Evolutionary conservation across 2,797 vertebrate genomes (phyloP).

Genomic region (Onychomys leucogaster): DNA sequence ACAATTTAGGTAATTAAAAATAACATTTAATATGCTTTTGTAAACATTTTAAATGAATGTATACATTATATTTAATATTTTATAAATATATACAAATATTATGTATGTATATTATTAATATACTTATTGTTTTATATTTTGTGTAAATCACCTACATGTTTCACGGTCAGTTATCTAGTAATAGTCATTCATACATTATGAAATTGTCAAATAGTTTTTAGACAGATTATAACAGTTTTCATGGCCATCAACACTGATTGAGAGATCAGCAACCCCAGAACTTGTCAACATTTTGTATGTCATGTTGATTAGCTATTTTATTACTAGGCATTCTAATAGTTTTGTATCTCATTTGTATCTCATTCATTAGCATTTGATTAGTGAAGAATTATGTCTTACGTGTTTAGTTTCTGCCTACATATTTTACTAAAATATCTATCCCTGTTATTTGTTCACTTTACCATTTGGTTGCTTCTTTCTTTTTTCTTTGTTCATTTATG

Average conservation of each 20-base stretch:
- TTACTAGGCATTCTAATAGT: not conserved
- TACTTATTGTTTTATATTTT: not conserved
- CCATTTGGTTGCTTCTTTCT: not conserved
- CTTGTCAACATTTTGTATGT: not conserved
- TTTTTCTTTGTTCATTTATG: not conserved
- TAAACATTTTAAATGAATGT: not conserved
- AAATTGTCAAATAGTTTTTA: not conserved
- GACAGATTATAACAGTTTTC: not conserved
- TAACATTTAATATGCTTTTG: not conserved
- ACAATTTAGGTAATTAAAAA: not conserved
- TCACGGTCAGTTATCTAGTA: not conserved
- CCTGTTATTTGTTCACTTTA: not conserved
- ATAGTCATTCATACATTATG: not conserved
- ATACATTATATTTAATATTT: not conserved
- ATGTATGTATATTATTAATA: too few relatives aligned
- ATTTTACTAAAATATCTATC: not conserved
- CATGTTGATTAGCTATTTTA: not conserved
- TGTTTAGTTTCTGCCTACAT: not conserved
- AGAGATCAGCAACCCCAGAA: too few relatives aligned
- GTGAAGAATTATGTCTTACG: not conserved
- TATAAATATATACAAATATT: too few relatives aligned
- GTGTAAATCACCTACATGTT: not conserved
- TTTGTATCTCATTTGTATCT: not conserved
- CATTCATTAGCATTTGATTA: not conserved
- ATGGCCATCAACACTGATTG: not conserved